Evolutionary conservation across 2,113 vertebrate species (phyloP).

Genomic region (Clarias magur): DNA sequence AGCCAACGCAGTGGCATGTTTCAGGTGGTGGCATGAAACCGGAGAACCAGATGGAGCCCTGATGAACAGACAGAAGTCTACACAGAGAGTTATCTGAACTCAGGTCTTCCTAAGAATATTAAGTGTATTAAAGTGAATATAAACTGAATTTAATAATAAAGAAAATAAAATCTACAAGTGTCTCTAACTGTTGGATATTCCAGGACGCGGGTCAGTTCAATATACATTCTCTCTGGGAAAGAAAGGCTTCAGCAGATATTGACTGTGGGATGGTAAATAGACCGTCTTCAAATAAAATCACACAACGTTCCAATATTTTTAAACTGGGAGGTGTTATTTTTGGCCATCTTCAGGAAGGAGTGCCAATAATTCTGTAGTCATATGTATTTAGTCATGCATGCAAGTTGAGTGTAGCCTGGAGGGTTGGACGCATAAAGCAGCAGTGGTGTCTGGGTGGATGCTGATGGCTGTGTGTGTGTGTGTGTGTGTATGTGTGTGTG

Average conservation of each 20-base stretch:
- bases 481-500: slow-evolving; percentile 22
- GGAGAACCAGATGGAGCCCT: not conserved
- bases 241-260: not conserved
- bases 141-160: not conserved
- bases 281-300: not conserved
- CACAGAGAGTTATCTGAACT: not conserved
- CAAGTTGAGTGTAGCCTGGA: slow-evolving; percentile 33
- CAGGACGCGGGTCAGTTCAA: not conserved
- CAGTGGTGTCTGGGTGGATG: slow-evolving; percentile 20
- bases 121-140: not conserved
- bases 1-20: not conserved
- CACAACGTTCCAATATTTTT: not conserved
- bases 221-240: not conserved
- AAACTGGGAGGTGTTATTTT: slow-evolving; percentile 6
- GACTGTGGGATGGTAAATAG: not conserved
- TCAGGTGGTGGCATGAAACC: not conserved
- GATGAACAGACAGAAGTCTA: not conserved
- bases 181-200: not conserved
- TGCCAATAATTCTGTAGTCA: slow-evolving; percentile 4
- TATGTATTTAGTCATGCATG: slow-evolving; percentile 33
- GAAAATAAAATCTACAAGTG: not conserved
- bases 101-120: not conserved
- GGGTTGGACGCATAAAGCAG: slow-evolving; percentile 41
- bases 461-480: slow-evolving; percentile 38
- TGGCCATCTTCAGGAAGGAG: not conserved